Conservation (phyloP, 2,113 vertebrate genomes). For the Sisor rabdophorus region DNA sequence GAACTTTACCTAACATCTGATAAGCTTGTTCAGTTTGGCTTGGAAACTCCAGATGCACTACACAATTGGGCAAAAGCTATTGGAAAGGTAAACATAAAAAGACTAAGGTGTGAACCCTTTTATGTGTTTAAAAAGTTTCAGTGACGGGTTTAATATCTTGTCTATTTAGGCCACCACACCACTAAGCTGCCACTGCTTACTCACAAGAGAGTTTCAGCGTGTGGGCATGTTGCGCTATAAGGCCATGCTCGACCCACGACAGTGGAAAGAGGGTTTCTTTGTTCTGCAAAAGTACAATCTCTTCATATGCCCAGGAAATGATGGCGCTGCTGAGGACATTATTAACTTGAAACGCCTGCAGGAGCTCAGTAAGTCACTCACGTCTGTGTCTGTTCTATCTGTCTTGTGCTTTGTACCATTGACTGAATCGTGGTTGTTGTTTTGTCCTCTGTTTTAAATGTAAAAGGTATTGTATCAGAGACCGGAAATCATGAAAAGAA, state of each 20-base stretch:
- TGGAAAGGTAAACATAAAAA: slow-evolving; percentile 75
- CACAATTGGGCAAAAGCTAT: slow-evolving; percentile 87
- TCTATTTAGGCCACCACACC: slow-evolving; percentile 81
- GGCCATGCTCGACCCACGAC: slow-evolving; percentile 83
- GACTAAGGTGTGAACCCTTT: not conserved
- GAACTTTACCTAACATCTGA: slow-evolving; percentile 84
- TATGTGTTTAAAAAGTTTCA: not conserved
- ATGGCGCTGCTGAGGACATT: slow-evolving; percentile 84
- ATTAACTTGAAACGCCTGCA: slow-evolving; percentile 91
- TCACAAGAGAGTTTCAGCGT: slow-evolving; percentile 85
- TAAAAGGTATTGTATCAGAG: slow-evolving; percentile 75
- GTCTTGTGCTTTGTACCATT: not conserved
- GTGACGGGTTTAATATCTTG: slow-evolving; percentile 8
- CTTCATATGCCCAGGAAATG: slow-evolving; percentile 81
- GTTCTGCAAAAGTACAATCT: slow-evolving; percentile 93
- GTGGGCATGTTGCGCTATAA: slow-evolving; percentile 85
- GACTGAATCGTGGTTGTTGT: not conserved
- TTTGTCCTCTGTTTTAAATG: slow-evolving; percentile 19
- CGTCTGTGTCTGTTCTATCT: not conserved
- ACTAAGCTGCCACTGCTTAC: slow-evolving; percentile 86
- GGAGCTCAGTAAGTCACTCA: slow-evolving; percentile 83
- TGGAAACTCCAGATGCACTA: slow-evolving; percentile 77
- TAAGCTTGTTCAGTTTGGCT: slow-evolving; percentile 84
- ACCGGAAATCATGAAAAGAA: slow-evolving; percentile 83
- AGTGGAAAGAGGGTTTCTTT: slow-evolving; percentile 88